Base-by-base conservation (phyloP, 2,888 invertebrate genomes). In the Macaria liturata region DNA sequence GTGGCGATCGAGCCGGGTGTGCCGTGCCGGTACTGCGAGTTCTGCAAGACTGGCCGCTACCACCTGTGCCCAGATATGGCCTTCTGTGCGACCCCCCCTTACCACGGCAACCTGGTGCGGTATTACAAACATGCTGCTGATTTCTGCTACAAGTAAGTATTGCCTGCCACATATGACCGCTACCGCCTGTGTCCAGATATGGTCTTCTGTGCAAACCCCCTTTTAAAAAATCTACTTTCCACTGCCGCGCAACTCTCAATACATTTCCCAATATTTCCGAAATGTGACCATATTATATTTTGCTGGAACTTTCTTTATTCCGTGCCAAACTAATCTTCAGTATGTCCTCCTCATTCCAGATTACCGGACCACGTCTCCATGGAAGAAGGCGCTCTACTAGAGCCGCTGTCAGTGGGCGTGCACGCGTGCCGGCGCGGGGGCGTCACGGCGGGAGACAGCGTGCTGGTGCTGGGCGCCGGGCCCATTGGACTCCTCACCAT, bases 1-100 rank as follows among this genome's bases (percentile, higher is more conserved):
- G 98, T 99, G 3, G 98, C 98, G 1, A 95, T 99, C 67, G 98
- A 99, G 86, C 99, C 99, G 0, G 98, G 98, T 6, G 95, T 97
- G 58, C 95, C 97, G 3, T 99, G 99, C 77, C 94, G 97, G 54
- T 86, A 87, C 53, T 99, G 99, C 82, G 92, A 93, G 46, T 95
- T 94, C 81, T 99, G 99, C 90, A 98, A 97, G 88, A 92, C 89
- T 0, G 99, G 99, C 44, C 93, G 94, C 59, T 99, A 99, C 89
- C 98, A 99, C 88, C 93, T 99, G 46, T 99, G 99, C 70, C 93
- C 94, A 0, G 96, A 97, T 54, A 95, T 99, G 84, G 78, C 92
- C 54, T 99, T 98, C 91, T 97, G 97, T 84, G 98, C 98, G n/a
- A 98, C 98, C 0, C 99, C 99, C 1, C 99, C 99, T 0, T 89